Evolutionary conservation across 2,888 invertebrate species (phyloP), one percentile per base, ranked within the genome.

Genomic region (Horisme vitalbata): DNA sequence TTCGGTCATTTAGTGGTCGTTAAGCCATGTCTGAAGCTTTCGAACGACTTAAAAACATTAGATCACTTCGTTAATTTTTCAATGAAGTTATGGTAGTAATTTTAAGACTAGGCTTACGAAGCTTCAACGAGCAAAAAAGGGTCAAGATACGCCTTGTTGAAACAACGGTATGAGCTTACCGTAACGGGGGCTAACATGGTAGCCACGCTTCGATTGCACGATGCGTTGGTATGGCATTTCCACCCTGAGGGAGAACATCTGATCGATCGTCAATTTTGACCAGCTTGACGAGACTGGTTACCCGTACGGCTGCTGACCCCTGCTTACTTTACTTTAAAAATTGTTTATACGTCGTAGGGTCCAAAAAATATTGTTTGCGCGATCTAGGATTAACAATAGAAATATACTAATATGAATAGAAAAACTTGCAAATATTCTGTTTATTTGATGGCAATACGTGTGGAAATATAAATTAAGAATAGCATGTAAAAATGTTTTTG

Each of bases 271-370:
- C 37, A 47, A 47, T 9, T 41, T 37, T 33, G 28, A 9, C 9
- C 41, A 43, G 41, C 41, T 41, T 45, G 45, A 47, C 41, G 4
- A 37, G 6, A 47, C 47, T 41, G 47, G 35, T 8, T 35, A 3
- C 10, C 36, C 47, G 36, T 11, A 15, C 10, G 27, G 27, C 12
- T 2, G 13, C 21, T 47, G 47, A 41, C 36, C 41, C 45, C 27
- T 14, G 9, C 3, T 9, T 4, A 4, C 1, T 1, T 0, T 1
- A 3, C 11, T 14, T 1, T 3, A 34, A 32, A 20, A 26, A 3
- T 26, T 2, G 1, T 1, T 20, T 36, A 41, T 15, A 32, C 3
- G 3, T 7, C 14, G 6, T 15, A 5, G 6, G 1, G 10, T 32
- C 12, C 4, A 6, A 4, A 31, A 32, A 47, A 36, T 18, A 41